Percentiles rank a stretch among this genome's conserved stretches.
Conservation (phyloP, 2,888 invertebrate genomes). For the Dorcus parallelipipedus region DNA sequence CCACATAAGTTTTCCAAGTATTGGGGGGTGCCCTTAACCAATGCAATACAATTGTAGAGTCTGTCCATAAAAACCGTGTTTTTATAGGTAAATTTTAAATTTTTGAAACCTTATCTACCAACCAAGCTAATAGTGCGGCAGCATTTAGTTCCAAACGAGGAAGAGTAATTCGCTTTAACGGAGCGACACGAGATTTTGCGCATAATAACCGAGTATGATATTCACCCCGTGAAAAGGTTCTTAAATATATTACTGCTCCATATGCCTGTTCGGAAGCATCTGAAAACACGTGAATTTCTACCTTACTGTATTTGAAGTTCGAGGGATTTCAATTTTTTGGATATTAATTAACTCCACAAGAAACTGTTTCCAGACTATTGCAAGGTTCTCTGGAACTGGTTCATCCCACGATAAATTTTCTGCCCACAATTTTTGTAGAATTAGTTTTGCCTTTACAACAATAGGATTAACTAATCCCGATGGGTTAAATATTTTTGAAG, state of each 20-base stretch:
- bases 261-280: slow-evolving; percentile 3
- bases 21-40: slow-evolving; percentile 15
- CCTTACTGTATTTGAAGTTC: too few species aligned
- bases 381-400: too few species aligned
- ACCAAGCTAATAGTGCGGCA: slow-evolving; percentile 1
- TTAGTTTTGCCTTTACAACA: too few species aligned
- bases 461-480: too few species aligned
- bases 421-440: too few species aligned
- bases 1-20: neutral
- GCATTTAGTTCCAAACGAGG: slow-evolving; percentile 3
- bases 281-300: neutral
- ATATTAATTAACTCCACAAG: too few species aligned
- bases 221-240: neutral
- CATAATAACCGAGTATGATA: too few species aligned
- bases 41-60: slow-evolving; percentile 10
- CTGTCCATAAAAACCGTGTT: slow-evolving; percentile 15
- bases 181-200: too few species aligned
- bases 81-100: neutral
- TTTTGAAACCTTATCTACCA: neutral
- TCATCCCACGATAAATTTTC: too few species aligned
- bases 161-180: neutral
- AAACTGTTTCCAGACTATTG: too few species aligned
- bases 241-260: neutral
- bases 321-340: too few species aligned
- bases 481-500: too few species aligned